Base-by-base conservation (phyloP, 2,888 invertebrate species). In the Spicauda simplicius region DNA sequence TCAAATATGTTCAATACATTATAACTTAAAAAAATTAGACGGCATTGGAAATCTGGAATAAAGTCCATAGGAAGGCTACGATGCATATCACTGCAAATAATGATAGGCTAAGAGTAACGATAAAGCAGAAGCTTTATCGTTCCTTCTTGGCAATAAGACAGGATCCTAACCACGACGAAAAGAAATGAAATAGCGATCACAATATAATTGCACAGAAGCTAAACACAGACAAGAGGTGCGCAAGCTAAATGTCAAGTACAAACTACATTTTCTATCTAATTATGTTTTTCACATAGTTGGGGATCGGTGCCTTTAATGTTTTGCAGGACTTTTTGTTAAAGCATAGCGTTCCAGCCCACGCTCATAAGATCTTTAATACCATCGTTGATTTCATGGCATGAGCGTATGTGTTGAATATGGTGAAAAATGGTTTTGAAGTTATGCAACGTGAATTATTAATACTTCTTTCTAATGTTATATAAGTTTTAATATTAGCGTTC, bases 221-320 rank as follows among this genome's bases (percentile, higher is more conserved):
- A 71, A 74, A 71, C 70, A 68, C 69, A 66, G 59, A 16, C 56
- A 61, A 50, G 50, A 56, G 64, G 70, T 69, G 71, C 74, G 73
- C 73, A 73, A 72, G 71, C 58, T 70, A 81, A 86, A 86, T 85
- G 84, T 83, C 84, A 84, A 84, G 79, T 77, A 74, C 74, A 72
- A 16, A 71, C 67, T 65, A 69, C 73, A 69, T 76, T 80, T 79
- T 78, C 78, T 80, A 75, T 72, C 73, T 79, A 77, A 80, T 81
- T 80, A 78, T 64, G 59, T 71, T 76, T 74, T 56, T 59, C 50
- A 41, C 41, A 33, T 60, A 33, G 33, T 19, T 56, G 14, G 19
- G 50, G 58, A 55, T 59, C 55, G 60, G 60, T 60, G 20, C 50
- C 55, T 67, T 67, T 67, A 56, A 67, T 67, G 61, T 57, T 66